Percentiles rank a stretch among this genome's conserved stretches.
Conservation (phyloP, 2,888 invertebrate genomes). For the Colostygia pectinataria region DNA sequence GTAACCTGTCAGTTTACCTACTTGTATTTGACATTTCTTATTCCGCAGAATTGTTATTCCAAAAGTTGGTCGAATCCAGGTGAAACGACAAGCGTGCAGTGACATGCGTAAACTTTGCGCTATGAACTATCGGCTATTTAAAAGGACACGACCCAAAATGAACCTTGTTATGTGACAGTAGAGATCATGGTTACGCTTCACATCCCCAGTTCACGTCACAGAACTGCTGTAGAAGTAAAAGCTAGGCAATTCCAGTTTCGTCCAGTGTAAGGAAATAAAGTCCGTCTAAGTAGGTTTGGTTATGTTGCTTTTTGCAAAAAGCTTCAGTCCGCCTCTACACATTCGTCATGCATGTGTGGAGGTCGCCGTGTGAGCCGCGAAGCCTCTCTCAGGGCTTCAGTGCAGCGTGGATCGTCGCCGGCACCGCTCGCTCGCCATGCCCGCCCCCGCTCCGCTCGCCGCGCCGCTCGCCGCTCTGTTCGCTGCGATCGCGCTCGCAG, state of each 20-base stretch:
- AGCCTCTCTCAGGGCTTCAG: slow-evolving; percentile 35
- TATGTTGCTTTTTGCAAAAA: slow-evolving; percentile 4
- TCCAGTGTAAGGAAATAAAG: not conserved
- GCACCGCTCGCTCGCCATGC: slow-evolving; percentile 38
- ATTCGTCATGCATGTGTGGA: slow-evolving; percentile 2
- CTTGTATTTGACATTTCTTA: no score
- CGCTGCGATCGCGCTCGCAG: slow-evolving; percentile 48
- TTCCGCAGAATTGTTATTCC: no score
- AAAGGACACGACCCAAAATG: no score
- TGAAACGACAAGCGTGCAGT: no score
- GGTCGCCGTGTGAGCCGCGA: not conserved
- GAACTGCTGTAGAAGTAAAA: no score
- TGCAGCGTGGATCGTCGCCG: slow-evolving; percentile 42
- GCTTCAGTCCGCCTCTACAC: slow-evolving; percentile 8
- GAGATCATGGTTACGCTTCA: no score
- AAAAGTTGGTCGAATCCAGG: no score
- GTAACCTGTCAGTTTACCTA: no score
- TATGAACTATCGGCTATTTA: no score
- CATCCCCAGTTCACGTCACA: no score
- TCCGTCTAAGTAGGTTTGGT: not conserved
- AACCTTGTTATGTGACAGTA: no score
- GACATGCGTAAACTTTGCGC: no score
- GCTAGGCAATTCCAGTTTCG: not conserved
- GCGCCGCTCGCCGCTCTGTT: slow-evolving; percentile 45
- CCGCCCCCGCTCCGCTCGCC: slow-evolving; percentile 47